A percentile compares a stretch with the other conserved stretches of the same genome.
These are phyloP conservation scores for Carterocephalus palaemon DNA, from an alignment of 2,888 invertebrate genomes.

Conservation along the genomic window DNA sequence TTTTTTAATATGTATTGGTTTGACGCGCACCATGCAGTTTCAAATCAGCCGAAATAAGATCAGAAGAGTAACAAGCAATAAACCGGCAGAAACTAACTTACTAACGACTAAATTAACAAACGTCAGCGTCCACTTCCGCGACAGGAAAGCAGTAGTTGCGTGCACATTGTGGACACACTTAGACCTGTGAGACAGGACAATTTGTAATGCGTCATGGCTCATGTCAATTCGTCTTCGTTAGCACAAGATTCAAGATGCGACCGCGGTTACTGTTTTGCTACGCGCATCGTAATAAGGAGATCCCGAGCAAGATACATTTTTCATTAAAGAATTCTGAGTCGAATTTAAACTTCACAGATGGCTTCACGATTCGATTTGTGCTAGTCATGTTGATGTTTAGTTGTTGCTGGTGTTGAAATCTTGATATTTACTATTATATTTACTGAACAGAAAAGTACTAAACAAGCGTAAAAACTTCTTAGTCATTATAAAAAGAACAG, in stretches of 20 bases:
- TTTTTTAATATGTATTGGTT: too few species aligned
- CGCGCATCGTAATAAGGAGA: slow-evolving; percentile 30
- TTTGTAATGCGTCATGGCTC: slow-evolving; percentile 44
- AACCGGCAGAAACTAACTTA: slow-evolving; percentile 58
- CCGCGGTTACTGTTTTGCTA: slow-evolving; percentile 31
- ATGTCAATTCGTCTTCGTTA: slow-evolving; percentile 44
- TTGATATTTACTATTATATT: too few species aligned
- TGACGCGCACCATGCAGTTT: too few species aligned
- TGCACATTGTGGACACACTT: slow-evolving; percentile 40
- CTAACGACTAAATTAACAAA: slow-evolving; percentile 59
- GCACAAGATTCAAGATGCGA: slow-evolving; percentile 35
- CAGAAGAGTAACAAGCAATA: slow-evolving; percentile 27
- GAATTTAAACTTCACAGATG: not conserved
- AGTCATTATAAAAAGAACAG: too few species aligned
- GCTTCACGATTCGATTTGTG: too few species aligned
- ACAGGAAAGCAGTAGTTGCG: slow-evolving; percentile 69
- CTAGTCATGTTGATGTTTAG: too few species aligned
- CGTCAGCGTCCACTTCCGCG: slow-evolving; percentile 53
- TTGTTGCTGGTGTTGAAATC: too few species aligned
- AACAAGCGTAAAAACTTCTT: too few species aligned
- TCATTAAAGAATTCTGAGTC: slow-evolving; percentile 25
- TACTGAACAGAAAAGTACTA: too few species aligned
- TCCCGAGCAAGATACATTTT: too few species aligned
- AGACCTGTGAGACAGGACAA: slow-evolving; percentile 33
- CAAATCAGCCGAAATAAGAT: slow-evolving; percentile 1